Base-by-base conservation (phyloP, 2,113 vertebrate genomes). In the Petromus typicus region DNA sequence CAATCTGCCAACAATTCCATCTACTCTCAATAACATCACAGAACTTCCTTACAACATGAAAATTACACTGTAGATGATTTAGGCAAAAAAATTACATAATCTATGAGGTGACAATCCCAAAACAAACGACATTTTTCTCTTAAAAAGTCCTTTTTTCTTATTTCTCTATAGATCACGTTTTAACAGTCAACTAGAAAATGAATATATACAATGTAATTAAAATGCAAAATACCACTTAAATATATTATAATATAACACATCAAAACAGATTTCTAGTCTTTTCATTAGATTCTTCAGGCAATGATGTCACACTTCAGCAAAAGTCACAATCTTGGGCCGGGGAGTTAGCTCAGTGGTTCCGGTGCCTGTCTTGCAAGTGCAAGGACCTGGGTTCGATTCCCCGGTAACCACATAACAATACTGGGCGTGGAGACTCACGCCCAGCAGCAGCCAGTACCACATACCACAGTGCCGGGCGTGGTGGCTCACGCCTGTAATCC, bases 181-280 rank as follows among this genome's bases (percentile, higher is more conserved):
- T 94, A 90, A 93, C 3, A 91, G 57, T n/a, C 86, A 66, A 61
- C 25, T 22, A 66, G 27, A 54, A 96, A 94, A 85, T 80, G 81
- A 92, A 14, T 89, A 92, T 83, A 90, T 18, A 94, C 88, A 95
- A 75, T 71, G 45, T 18, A 57, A 95, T 90, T 80, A 94, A 88
- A 93, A 93, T 69, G 90, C 71, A 96, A 64, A 95, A 40, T 4
- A 71, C 16, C 66, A 67, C n/a, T 90, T 84, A 91, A 76, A 76
- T 63, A 67, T 87, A 80, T 45, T 61, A 64, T 88, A 92, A 79
- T 64, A 79, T 59, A 59, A 91, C 40, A 71, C 14, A 88, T 51
- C 34, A 71, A 81, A 85, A 56, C 34, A 86, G 51, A 88, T 76
- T 86, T 95, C 59, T 82, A 51, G 48, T 51, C 48, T 92, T 84